Evolutionary conservation across 2,113 vertebrate species (phyloP), one percentile per base, ranked within the genome.

Genomic region (Mellivora capensis): DNA sequence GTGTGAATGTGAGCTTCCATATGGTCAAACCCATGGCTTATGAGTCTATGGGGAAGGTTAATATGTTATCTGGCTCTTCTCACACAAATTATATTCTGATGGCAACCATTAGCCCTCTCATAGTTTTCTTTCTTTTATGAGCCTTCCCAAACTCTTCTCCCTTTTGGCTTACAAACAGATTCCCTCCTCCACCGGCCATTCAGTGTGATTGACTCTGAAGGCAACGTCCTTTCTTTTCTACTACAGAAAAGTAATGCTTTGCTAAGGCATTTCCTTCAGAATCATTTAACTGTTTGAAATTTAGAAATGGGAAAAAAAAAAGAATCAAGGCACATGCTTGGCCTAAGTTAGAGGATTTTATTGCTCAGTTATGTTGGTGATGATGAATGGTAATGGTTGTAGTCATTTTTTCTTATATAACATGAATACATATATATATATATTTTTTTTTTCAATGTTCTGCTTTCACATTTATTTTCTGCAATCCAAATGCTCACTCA

Each of bases 1-100:
- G 94, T 97, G 94, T 94, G 98, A 98, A 93, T 82, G 87, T 71
- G 95, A 96, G 94, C 96, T 97, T 98, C 98, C 98, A 98, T 97
- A 97, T 97, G 98, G 98, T 83, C 97, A 96, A 72, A 94, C 59
- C 97, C 84, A 61, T 64, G 81, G 97, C 96, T 98, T 98, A 97
- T 20, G 95, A 72, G 91, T 97, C 98, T 94, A 44, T 12, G 17
- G 97, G 97, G 95, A 97, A 98, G 96, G 93, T 98, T 98, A 98
- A 95, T 93, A 97, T 93, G 98, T 98, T 97, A 98, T 96, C 96
- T 42, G 67, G 90, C 95, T 98, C 94, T 97, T 93, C 97, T 94
- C 90, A 95, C 59, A 96, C 96, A 97, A 96, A 98, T 93, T 98
- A 96, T 86, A 95, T 98, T 97, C 96, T 97, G 94, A 96, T 90